A percentile compares a stretch with the other conserved stretches of the same genome.
Conservation (phyloP, 2,113 vertebrate genomes). For the Lates calcarifer region DNA sequence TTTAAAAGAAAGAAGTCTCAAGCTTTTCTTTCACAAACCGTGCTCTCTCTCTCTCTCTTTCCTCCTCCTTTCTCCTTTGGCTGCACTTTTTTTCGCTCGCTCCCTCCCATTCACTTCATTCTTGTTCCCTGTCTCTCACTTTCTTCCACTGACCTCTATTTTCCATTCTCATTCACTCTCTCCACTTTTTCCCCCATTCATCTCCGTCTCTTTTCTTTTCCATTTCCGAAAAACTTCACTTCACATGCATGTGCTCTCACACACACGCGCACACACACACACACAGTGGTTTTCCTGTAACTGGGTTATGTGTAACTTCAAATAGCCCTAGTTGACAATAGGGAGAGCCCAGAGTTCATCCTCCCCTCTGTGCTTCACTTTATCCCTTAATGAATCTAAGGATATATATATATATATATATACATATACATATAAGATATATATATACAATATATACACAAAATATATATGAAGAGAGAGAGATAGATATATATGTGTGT, state of each 20-base stretch:
- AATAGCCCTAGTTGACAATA: constrained; percentile 80
- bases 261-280: constrained; percentile 28
- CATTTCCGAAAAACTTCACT: constrained; percentile 47
- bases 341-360: constrained; percentile 78
- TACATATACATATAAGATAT: not conserved
- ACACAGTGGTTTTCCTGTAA: constrained; percentile 64
- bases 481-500: not conserved
- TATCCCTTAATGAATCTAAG: constrained; percentile 28
- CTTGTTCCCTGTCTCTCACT: constrained; percentile 48
- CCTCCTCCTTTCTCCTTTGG: constrained; percentile 21
- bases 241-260: constrained; percentile 44
- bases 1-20: constrained; percentile 28
- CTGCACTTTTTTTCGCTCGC: constrained; percentile 34
- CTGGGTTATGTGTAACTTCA: constrained; percentile 83
- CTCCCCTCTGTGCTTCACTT: constrained; percentile 47
- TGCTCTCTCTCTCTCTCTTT: constrained; percentile 3
- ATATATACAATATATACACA: not conserved
- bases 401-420: not conserved
- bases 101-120: constrained; percentile 51
- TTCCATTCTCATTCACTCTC: constrained; percentile 64
- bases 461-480: not conserved
- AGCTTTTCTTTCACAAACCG: constrained; percentile 28
- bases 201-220: constrained; percentile 57
- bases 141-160: constrained; percentile 60
- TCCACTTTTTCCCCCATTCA: constrained; percentile 51